Evolutionary conservation across 2,113 vertebrate species (phyloP).

Genomic region (Coptodon rendalli): DNA sequence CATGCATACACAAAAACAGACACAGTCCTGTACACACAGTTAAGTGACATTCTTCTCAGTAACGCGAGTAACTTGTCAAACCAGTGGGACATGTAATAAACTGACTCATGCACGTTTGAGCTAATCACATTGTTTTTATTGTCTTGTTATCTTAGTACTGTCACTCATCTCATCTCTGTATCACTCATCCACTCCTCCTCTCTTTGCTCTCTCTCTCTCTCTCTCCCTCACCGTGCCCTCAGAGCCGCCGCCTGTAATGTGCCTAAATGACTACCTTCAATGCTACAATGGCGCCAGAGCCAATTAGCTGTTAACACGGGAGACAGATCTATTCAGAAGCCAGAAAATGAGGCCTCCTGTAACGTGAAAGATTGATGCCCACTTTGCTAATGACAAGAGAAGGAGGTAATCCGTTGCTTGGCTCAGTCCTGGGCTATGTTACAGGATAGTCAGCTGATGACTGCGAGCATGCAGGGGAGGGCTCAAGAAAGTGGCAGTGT

Average conservation of each 20-base stretch:
- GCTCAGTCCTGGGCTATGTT: conserved; percentile 31
- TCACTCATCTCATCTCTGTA: background rate
- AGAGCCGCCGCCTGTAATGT: conserved; percentile 61
- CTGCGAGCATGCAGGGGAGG: conserved; percentile 3
- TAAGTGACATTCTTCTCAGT: background rate
- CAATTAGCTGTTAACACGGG: conserved; percentile 69
- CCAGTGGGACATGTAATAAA: conserved; percentile 25
- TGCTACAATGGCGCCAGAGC: conserved; percentile 66
- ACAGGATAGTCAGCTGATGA: conserved; percentile 48
- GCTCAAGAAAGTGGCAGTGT: background rate
- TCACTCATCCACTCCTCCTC: background rate
- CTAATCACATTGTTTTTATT: conserved; percentile 48
- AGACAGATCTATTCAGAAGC: conserved; percentile 65
- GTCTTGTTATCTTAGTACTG: background rate
- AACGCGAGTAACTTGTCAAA: conserved; percentile 10
- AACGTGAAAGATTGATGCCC: conserved; percentile 62
- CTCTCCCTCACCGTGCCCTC: background rate
- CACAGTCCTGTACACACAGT: background rate
- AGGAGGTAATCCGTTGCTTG: conserved; percentile 39
- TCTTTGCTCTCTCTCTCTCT: background rate
- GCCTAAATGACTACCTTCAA: conserved; percentile 70
- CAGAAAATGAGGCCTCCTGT: conserved; percentile 56
- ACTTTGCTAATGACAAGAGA: conserved; percentile 60
- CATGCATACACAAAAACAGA: background rate
- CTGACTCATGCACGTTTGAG: background rate